Base-by-base conservation (phyloP, 2,797 vertebrate genomes). In the Paguma larvata region DNA sequence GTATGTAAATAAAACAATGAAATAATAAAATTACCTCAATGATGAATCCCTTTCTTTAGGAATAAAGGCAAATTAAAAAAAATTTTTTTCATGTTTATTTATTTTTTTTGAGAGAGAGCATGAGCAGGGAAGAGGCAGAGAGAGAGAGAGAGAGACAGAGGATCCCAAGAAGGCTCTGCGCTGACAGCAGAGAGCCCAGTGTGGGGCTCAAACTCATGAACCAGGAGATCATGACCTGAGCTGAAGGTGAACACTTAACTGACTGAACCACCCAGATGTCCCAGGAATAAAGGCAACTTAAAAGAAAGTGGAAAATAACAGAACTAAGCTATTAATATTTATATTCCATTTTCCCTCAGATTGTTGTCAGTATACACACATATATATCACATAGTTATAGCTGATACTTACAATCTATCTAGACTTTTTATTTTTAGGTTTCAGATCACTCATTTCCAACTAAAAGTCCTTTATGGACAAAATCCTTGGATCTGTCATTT, bases 1-100 rank as follows among this genome's bases (percentile, higher is more conserved):
- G 78, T 91, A 41, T 72, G 78, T 86, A 91, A 94, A 89, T n/a
- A 48, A 97, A 90, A 93, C 34, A 94, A 65, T 41, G 62, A 89
- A 80, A 73, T 34, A 70, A 85, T 44, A 92, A 62, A 73, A 87
- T 77, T 56, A 6, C 67, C 56, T 91, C 46, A 85, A 14, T 94
- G 85, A 85, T 46, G 18, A 84, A 8, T 92, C 23, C 8, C 11
- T 82, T 93, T 48, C 77, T 85, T 96, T 70, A 87, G 13, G 30
- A 80, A 63, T 92, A 94, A 92, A 80, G 41, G 32, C 9, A 82
- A 82, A 27, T 87, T 62, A 18, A 59, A 59, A 23, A 59, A 59
- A 59, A 1, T 56, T 21, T 56, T 59, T 59, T 59, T 59, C 56
- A 59, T 59, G 56, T 59, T 59, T 59, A 59, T 23, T 56, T 56